Conservation (phyloP, 2,888 invertebrate species). For the Latrodectus hesperus region DNA sequence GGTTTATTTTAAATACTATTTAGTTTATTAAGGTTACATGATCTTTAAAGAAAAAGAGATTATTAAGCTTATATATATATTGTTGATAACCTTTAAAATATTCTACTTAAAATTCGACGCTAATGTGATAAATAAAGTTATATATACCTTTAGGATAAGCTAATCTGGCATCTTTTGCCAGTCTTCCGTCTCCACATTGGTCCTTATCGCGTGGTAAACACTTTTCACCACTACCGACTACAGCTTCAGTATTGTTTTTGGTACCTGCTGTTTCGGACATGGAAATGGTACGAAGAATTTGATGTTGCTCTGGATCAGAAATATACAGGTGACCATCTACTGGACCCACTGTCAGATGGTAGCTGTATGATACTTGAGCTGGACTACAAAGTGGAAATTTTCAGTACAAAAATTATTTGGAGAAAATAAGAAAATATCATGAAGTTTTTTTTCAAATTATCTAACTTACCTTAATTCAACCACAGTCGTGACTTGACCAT, state of each 20-base stretch:
- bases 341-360: conserved; percentile 96
- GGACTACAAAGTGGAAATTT: conserved; percentile 80
- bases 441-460: background rate
- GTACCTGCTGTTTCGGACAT: conserved; percentile 72
- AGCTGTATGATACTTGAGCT: conserved; percentile 96
- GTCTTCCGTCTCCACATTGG: conserved; percentile 96
- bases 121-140: too few species aligned
- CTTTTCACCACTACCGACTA: conserved; percentile 85
- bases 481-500: conserved; percentile 91
- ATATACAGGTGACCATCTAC: conserved; percentile 96
- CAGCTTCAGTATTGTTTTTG: conserved; percentile 75
- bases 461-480: conserved; percentile 84
- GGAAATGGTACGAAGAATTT: conserved; percentile 72
- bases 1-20: too few species aligned
- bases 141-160: conserved; percentile 92
- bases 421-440: background rate
- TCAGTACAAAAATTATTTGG: background rate
- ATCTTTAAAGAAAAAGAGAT: too few species aligned
- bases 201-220: conserved; percentile 93
- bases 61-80: too few species aligned
- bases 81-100: too few species aligned
- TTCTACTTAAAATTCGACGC: too few species aligned
- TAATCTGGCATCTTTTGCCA: conserved; percentile 90
- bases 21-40: too few species aligned
- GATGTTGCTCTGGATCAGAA: conserved; percentile 95